Evolutionary conservation across 37 sponge, comb jelly and placozoan species (phyloP).

Genomic region (Cliona cf. orientalis): DNA sequence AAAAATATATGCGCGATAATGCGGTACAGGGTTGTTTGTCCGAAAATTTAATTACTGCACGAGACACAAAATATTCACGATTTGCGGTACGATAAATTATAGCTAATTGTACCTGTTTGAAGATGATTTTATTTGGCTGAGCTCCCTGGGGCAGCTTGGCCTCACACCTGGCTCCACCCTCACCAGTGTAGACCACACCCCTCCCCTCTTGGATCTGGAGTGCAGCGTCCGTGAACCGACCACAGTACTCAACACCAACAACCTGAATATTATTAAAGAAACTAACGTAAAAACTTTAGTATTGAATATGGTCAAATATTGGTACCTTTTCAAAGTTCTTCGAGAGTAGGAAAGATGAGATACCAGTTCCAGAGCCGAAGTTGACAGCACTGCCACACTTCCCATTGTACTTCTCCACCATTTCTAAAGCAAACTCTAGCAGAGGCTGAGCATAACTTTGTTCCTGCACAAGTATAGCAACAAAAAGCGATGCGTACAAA

Average conservation of each 20-base stretch:
- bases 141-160: conserved; percentile 13
- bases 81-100: no score
- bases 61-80: no score
- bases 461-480: conserved; percentile 15
- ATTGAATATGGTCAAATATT: no score
- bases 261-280: conserved; percentile 51
- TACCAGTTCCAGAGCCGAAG: conserved; percentile 82
- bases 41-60: no score
- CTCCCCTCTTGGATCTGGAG: conserved; percentile 47
- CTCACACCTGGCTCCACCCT: background rate
- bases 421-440: conserved; percentile 3
- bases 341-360: conserved; percentile 53
- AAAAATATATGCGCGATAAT: no score
- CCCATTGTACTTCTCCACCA: conserved; percentile 6
- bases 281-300: background rate
- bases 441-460: conserved; percentile 31
- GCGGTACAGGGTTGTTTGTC: no score
- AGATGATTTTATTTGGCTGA: background rate
- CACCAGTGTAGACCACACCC: background rate
- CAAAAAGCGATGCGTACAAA: no score
- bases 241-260: conserved; percentile 84
- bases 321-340: conserved; percentile 62
- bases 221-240: conserved; percentile 73
- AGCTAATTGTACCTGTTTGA: conserved; percentile 48
- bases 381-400: conserved; percentile 10